phyloP scores from a whole-genome alignment of 2,888 invertebrate species.

The Drosophila imparisetae region DNA sequence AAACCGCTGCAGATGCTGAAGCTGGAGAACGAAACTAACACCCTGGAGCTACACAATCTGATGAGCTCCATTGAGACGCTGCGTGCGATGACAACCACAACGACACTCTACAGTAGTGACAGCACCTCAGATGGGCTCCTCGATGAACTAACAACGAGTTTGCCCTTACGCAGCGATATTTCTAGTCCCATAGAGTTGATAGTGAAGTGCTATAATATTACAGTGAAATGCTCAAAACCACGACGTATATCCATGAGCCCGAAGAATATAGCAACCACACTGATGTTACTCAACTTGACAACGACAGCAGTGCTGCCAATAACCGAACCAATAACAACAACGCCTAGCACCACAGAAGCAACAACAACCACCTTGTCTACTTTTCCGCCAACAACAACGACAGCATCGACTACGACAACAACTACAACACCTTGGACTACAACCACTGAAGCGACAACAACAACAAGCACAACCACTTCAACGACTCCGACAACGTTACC shows the following conservation, averaged over 20 bases:
- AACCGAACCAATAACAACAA: conserved; percentile 24
- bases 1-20: conserved; percentile 85
- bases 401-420: conserved; percentile 22
- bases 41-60: conserved; percentile 62
- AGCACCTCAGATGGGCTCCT: conserved; percentile 47
- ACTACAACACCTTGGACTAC: conserved; percentile 38
- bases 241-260: conserved; percentile 58
- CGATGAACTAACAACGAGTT: conserved; percentile 53
- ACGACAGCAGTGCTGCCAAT: conserved; percentile 77
- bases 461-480: conserved; percentile 4
- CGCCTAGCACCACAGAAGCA: conserved; percentile 32
- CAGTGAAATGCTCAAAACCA: conserved; percentile 81
- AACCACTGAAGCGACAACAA: conserved; percentile 26
- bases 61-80: conserved; percentile 69
- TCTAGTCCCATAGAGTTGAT: conserved; percentile 43
- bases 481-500: conserved; percentile 3
- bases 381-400: conserved; percentile 21
- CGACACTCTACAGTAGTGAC: conserved; percentile 57
- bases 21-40: conserved; percentile 86
- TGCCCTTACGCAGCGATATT: conserved; percentile 43
- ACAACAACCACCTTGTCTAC: conserved; percentile 35
- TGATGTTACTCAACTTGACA: conserved; percentile 83
- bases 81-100: conserved; percentile 56
- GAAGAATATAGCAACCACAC: conserved; percentile 82
- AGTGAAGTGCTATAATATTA: conserved; percentile 82